Percentiles rank a stretch among this genome's conserved stretches.
These are phyloP conservation scores for Hymenopus coronatus DNA, from an alignment of 2,888 invertebrate species.

Conservation along the genomic window DNA sequence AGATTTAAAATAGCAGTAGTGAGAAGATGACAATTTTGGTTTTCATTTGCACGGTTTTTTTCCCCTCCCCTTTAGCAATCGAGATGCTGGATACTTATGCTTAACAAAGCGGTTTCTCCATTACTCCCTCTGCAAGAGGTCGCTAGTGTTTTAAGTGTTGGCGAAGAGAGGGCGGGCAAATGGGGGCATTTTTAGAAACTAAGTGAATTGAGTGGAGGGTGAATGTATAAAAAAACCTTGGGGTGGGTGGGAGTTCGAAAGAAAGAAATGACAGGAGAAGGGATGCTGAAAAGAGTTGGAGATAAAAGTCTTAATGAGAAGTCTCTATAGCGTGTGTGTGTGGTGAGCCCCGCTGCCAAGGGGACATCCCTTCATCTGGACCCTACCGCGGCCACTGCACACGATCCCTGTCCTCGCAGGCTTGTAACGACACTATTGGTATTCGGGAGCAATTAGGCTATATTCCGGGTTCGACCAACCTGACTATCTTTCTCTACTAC, in stretches of 20 bases:
- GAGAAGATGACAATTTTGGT: not conserved
- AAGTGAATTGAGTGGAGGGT: conserved; percentile 9
- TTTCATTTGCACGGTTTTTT: not conserved
- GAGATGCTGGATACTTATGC: not conserved
- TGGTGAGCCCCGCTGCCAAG: not conserved
- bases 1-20: not conserved
- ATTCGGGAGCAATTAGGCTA: too few species aligned
- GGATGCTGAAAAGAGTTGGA: not conserved
- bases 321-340: conserved; percentile 9
- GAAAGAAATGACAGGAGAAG: not conserved
- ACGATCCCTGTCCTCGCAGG: not conserved
- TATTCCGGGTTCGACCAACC: too few species aligned
- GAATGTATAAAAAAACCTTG: not conserved
- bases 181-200: conserved; percentile 1
- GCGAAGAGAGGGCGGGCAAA: not conserved
- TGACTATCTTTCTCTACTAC: too few species aligned
- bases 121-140: not conserved
- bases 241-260: not conserved
- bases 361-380: not conserved
- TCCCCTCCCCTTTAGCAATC: not conserved
- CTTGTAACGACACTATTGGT: too few species aligned
- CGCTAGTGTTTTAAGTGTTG: not conserved
- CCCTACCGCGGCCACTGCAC: not conserved
- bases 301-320: conserved; percentile 33
- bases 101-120: not conserved